Percentiles rank a stretch among this genome's conserved stretches.
Conservation (phyloP, 2,888 invertebrate species). For the Cerastoderma edule region DNA sequence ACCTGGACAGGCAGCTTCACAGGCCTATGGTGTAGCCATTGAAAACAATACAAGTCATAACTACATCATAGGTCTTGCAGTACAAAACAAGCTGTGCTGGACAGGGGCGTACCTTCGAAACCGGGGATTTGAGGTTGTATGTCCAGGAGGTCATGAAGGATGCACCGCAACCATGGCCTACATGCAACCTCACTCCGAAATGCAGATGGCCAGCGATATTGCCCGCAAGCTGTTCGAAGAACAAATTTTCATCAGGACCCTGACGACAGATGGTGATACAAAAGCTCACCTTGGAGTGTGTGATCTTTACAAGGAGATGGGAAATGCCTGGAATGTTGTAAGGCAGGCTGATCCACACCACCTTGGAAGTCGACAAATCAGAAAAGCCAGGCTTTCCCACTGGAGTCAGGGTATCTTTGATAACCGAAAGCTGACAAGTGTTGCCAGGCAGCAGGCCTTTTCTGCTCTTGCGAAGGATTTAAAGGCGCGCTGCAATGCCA, state of each 20-base stretch:
- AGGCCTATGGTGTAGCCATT: constrained; percentile 19
- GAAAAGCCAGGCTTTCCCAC: neutral
- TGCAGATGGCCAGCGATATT: neutral
- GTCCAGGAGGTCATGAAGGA: constrained; percentile 9
- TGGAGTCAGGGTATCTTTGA: constrained; percentile 5
- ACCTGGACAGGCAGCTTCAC: constrained; percentile 25
- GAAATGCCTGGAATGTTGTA: neutral
- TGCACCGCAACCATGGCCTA: constrained; percentile 12
- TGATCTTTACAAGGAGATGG: constrained; percentile 21
- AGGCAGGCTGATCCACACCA: constrained; percentile 16
- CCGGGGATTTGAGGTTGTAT: neutral
- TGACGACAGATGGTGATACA: constrained; percentile 21
- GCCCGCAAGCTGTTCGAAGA: neutral
- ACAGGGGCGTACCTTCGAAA: constrained; percentile 17
- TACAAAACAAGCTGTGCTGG: constrained; percentile 20
- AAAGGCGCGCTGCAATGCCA: neutral
- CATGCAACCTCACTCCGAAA: neutral
- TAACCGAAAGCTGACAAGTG: neutral
- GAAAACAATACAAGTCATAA: constrained; percentile 8
- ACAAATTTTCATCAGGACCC: neutral
- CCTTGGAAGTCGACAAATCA: neutral
- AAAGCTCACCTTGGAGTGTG: constrained; percentile 5
- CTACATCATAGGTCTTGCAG: constrained; percentile 14
- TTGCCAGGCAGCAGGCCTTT: neutral
- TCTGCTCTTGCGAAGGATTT: constrained; percentile 14